Base-by-base conservation (phyloP, 1,140 invertebrate species). In the Globodera ellingtonae region DNA sequence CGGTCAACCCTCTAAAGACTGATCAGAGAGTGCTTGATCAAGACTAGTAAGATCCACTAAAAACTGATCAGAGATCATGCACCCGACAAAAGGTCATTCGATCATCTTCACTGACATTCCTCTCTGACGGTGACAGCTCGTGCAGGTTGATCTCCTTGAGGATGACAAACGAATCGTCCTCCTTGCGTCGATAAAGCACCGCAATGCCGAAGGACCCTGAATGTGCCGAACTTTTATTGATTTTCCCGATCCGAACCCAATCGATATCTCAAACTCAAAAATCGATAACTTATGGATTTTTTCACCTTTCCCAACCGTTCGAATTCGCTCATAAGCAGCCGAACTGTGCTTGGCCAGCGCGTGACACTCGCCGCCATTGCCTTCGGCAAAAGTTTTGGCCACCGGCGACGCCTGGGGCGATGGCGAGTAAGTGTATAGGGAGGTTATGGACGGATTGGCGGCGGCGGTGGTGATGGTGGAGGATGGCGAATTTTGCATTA, bases 111-210 rank as follows among this genome's bases (percentile, higher is more conserved):
- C 56, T 47, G 21, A 80, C 59, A 87, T 93, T 92, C 74, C 93
- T 88, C 86, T 94, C 93, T 2, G 91, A 86, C 4, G 92, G 91
- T 56, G 92, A 92, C n/a, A 94, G 86, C 83, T 94, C 93, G 84
- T 92, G 91, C 90, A 94, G 92, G 89, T 93, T 93, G 46, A 94
- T 93, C 88, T 94, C 93, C 87, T 94, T 94, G 6, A 94, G 91
- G 7, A 94, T 93, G 3, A 94, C 93, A 72, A 93, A 86, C 72
- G 91, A 91, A 65, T 92, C 92, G 86, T 93, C 93, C 72, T 91
- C 90, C 81, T 92, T 92, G 70, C 93, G 92, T 52, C 92, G 90
- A 87, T 94, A 94, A 13, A 94, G 88, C 8, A 93, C 91, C 44
- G 94, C 93, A 18, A 92, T 92, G 21, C 93, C 94, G 89, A 94